A percentile compares a stretch with the other conserved stretches of the same genome.
phyloP scores from a whole-genome alignment of 1,140 invertebrate genomes.

The Zaprionus vittiger region DNA sequence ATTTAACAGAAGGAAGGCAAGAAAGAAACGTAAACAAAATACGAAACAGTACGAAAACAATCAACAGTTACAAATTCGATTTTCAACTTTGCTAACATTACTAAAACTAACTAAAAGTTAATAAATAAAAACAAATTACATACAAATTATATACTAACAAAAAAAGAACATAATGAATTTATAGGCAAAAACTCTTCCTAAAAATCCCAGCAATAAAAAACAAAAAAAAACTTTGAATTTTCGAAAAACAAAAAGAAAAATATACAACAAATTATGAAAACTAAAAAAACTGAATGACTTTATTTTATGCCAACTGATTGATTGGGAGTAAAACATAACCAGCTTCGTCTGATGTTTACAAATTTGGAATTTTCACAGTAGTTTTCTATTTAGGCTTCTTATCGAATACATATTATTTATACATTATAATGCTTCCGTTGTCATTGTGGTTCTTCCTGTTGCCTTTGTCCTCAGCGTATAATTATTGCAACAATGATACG shows the following conservation, averaged over 20 bases:
- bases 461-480: conserved; percentile 32
- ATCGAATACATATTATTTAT: neutral
- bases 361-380: neutral
- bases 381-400: neutral
- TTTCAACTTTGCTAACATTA: conserved; percentile 48
- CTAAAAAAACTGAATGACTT: conserved; percentile 1
- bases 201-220: conserved; percentile 56
- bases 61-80: conserved; percentile 49
- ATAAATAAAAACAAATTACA: conserved; percentile 35
- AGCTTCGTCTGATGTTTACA: neutral
- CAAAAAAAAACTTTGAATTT: conserved; percentile 48
- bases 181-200: conserved; percentile 68
- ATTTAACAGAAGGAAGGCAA: neutral
- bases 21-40: conserved; percentile 16
- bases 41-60: conserved; percentile 32
- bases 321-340: neutral
- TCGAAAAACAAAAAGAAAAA: conserved; percentile 19
- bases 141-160: conserved; percentile 43
- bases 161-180: conserved; percentile 65
- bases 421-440: neutral
- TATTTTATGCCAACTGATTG: neutral
- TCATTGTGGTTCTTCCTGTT: neutral
- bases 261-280: conserved; percentile 23
- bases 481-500: conserved; percentile 57
- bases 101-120: conserved; percentile 27